Base-by-base conservation (phyloP, 2,113 vertebrate genomes). In the Percopsis transmontana region DNA sequence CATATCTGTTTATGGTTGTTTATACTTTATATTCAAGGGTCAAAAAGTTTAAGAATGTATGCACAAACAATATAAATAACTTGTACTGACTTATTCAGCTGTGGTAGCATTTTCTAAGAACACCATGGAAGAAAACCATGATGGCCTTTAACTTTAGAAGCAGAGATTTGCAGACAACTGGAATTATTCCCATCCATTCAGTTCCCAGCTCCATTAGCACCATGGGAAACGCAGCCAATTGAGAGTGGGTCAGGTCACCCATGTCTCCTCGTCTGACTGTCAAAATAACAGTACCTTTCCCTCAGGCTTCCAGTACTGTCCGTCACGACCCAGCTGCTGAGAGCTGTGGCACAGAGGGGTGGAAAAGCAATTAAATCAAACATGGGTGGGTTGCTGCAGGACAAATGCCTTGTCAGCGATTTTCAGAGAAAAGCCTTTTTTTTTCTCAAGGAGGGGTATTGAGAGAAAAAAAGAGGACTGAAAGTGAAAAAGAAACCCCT, bases 361-460 rank as follows among this genome's bases (percentile, higher is more conserved):
- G 89, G 86, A 91, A 91, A 91, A 90, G 89, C 87, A 90, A 91
- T 93, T 90, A 90, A 88, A 89, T 88, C 85, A 88, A 84, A 88
- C 88, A 90, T 79, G 87, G 87, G 75, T 91, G 90, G 91, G 76
- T 85, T 85, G 84, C 79, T 89, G 64, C 86, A 64, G 85, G 85
- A 90, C 79, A 89, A 89, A 85, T 72, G 88, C 86, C 78, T 87
- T 54, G 73, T 89, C 88, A 90, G 90, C 81, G 33, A 68, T 84
- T 85, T 66, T 83, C 80, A 70, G 50, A 74, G 63, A 87, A 84
- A 78, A 79, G 70, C 65, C 66, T 41, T 58, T 64, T 59, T 45
- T 55, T 18, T 65, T 59, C 2, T 48, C 19, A 23, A 80, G 66
- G 52, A 81, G 19, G 71, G 64, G 66, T 50, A 77, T 69, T 81